phyloP scores from a whole-genome alignment of 2,797 vertebrate species.

The Myripristis jacobus region DNA sequence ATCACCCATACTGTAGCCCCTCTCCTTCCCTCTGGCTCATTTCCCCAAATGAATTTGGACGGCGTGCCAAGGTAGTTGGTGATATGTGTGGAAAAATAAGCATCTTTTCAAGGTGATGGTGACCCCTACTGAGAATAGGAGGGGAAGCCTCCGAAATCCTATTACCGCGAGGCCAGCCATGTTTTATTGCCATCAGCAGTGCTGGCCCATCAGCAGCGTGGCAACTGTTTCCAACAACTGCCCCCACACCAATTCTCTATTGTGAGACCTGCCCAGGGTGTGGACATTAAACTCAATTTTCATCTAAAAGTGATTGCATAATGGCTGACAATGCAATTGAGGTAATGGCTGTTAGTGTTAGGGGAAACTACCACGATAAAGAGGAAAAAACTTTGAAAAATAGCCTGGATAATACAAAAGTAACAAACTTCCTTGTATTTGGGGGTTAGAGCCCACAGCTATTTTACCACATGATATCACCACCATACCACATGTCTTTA shows the following conservation, averaged over 20 bases:
- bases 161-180: slow-evolving; percentile 65
- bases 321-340: slow-evolving; percentile 46
- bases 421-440: background rate
- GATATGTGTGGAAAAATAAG: slow-evolving; percentile 72
- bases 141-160: slow-evolving; percentile 67
- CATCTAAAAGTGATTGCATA: slow-evolving; percentile 57
- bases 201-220: slow-evolving; percentile 58
- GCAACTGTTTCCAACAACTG: slow-evolving; percentile 64
- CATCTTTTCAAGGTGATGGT: slow-evolving; percentile 78
- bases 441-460: background rate
- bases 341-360: slow-evolving; percentile 32
- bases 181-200: slow-evolving; percentile 69
- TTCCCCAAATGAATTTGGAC: slow-evolving; percentile 61
- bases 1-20: slow-evolving; percentile 37
- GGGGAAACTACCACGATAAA: slow-evolving; percentile 16
- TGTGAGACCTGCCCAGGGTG: slow-evolving; percentile 52
- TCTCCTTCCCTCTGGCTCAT: slow-evolving; percentile 50
- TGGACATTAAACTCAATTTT: slow-evolving; percentile 67
- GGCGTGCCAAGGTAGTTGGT: slow-evolving; percentile 50
- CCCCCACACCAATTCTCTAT: slow-evolving; percentile 59
- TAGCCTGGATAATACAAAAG: slow-evolving; percentile 3
- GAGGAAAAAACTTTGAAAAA: background rate
- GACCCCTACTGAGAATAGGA: slow-evolving; percentile 62
- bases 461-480: background rate
- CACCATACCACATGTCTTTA: background rate